Evolutionary conservation across 2,113 vertebrate species (phyloP).

Genomic region (Saguinus midas): DNA sequence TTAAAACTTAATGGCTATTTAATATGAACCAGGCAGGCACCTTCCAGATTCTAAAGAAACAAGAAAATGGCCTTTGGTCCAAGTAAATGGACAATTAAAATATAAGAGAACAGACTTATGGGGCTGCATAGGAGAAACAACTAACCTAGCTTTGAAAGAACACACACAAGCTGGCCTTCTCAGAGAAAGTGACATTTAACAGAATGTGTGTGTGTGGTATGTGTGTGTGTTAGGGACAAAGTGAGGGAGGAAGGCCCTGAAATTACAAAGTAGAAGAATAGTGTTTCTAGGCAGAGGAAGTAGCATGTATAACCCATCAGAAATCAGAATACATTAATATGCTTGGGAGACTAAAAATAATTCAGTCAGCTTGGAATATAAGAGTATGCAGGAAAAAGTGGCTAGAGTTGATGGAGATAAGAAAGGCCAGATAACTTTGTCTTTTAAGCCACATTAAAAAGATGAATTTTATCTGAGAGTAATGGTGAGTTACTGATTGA

Average conservation of each 20-base stretch:
- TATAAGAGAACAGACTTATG: not conserved
- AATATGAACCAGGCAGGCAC: not conserved
- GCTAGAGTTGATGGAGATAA: not conserved
- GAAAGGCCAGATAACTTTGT: not conserved
- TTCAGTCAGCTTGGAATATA: not conserved
- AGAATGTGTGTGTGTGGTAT: not conserved
- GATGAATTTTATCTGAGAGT: not conserved
- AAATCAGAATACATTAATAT: not conserved
- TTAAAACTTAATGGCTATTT: not conserved
- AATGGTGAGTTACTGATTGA: not conserved
- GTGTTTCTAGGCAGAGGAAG: not conserved
- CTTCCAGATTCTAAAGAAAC: not conserved
- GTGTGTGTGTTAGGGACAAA: not conserved
- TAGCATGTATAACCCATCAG: not conserved
- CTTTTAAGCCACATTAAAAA: not conserved
- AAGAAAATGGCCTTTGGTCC: not conserved
- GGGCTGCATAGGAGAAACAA: not conserved
- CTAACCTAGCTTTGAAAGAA: not conserved
- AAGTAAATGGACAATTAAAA: slow-evolving; percentile 2
- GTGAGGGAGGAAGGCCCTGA: not conserved
- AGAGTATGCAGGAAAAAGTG: not conserved
- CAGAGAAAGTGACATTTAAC: not conserved
- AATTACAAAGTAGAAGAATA: not conserved
- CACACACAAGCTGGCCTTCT: not conserved
- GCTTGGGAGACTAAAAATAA: slow-evolving; percentile 17